Evolutionary conservation across 2,888 invertebrate species (phyloP).

Genomic region (Campoletis raptor): DNA sequence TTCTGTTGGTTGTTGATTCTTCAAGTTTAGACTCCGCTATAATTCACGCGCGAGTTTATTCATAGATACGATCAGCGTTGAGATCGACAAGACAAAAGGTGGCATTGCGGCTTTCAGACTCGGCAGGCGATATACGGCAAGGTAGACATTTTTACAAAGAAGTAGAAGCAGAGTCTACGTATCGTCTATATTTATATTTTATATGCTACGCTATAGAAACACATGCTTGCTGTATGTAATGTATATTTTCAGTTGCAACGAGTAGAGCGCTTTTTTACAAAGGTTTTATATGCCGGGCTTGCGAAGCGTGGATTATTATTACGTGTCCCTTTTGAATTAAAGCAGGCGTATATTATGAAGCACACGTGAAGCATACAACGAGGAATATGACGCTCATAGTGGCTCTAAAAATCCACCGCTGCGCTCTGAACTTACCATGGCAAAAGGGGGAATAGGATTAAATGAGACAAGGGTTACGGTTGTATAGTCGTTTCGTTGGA

Average conservation of each 20-base stretch:
- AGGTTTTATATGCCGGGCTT: constrained; percentile 47
- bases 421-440: constrained; percentile 31
- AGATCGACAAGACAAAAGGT: constrained; percentile 68
- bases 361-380: constrained; percentile 20
- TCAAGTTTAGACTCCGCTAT: constrained; percentile 59
- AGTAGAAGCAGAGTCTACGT: constrained; percentile 38
- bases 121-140: constrained; percentile 11
- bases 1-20: constrained; percentile 47
- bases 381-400: constrained; percentile 21
- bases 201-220: constrained; percentile 32
- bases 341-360: constrained; percentile 62
- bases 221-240: constrained; percentile 34
- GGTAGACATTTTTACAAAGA: constrained; percentile 10
- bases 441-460: constrained; percentile 27
- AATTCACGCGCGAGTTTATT: constrained; percentile 66
- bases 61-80: constrained; percentile 65
- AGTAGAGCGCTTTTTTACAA: constrained; percentile 50
- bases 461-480: background rate
- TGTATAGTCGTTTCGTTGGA: constrained; percentile 2
- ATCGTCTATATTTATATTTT: constrained; percentile 18
- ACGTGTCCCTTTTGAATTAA: constrained; percentile 67
- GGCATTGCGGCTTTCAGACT: constrained; percentile 40
- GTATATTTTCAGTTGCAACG: constrained; percentile 52
- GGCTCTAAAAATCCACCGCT: constrained; percentile 18
- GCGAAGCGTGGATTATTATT: constrained; percentile 64